Evolutionary conservation across 2,113 vertebrate species (phyloP).

Genomic region (Microcebus lehilahytsara): DNA sequence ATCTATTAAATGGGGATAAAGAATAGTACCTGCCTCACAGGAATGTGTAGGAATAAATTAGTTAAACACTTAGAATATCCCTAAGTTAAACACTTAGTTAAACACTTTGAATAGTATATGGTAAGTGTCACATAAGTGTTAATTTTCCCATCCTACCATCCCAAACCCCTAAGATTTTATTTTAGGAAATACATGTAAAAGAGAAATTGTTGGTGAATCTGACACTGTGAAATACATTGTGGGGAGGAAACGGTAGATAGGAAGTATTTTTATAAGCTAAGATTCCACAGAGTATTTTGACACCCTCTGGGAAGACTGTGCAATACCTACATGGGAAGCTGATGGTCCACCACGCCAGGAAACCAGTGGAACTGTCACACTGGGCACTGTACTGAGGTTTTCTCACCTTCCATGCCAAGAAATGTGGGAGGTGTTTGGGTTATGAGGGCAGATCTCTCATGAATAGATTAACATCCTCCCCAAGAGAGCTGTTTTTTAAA

Average conservation of each 20-base stretch:
- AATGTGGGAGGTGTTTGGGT: not conserved
- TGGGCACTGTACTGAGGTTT: not conserved
- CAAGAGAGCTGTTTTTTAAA: not conserved
- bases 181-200: not conserved
- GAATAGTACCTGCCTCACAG: not conserved
- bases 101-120: not conserved
- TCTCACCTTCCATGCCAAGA: not conserved
- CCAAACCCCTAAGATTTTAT: not conserved
- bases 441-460: not conserved
- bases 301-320: not conserved
- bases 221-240: not conserved
- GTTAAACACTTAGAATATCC: not conserved
- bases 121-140: not conserved
- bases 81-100: not conserved
- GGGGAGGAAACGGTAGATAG: not conserved
- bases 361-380: not conserved
- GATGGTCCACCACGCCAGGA: not conserved
- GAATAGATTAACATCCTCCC: not conserved
- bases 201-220: not conserved
- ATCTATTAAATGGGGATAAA: not conserved
- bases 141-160: not conserved
- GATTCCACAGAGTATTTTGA: not conserved
- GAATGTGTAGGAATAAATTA: not conserved
- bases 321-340: not conserved
- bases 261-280: not conserved